These are phyloP conservation scores for Cyanoramphus novaezelandiae DNA, from an alignment of 2,113 vertebrate genomes.

Conservation along the genomic window DNA sequence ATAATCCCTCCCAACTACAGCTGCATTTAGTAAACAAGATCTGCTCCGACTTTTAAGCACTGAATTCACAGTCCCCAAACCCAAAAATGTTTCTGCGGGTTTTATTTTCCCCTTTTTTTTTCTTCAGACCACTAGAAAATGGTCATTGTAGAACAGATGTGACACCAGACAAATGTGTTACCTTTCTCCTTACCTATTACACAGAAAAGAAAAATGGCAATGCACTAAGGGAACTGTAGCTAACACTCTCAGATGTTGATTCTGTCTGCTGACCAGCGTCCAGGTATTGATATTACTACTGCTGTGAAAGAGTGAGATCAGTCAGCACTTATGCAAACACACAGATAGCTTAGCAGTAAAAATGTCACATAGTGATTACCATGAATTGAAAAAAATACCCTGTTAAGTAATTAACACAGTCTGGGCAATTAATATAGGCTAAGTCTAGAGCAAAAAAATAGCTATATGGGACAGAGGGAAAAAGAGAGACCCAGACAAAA, in stretches of 20 bases:
- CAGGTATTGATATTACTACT: conserved; percentile 4
- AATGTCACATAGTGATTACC: neutral
- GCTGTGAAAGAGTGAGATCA: conserved; percentile 10
- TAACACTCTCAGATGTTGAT: neutral
- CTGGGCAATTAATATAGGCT: conserved; percentile 16
- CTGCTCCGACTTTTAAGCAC: neutral
- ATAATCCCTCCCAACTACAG: neutral
- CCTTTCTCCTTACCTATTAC: neutral
- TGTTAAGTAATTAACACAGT: conserved; percentile 16
- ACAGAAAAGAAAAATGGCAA: conserved; percentile 23
- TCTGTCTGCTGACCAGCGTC: conserved; percentile 12
- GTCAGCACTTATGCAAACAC: conserved; percentile 42
- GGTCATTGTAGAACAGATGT: neutral
- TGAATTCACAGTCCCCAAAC: neutral
- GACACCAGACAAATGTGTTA: neutral
- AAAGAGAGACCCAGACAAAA: neutral
- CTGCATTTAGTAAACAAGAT: neutral
- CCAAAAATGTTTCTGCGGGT: neutral
- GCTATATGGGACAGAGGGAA: neutral
- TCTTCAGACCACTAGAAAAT: neutral
- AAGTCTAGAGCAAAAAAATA: neutral
- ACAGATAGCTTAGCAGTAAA: conserved; percentile 8
- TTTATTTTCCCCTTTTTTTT: neutral
- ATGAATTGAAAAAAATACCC: conserved; percentile 1
- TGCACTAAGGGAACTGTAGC: neutral